Conservation (phyloP, 2,888 invertebrate genomes). For the Parnassius mnemosyne region DNA sequence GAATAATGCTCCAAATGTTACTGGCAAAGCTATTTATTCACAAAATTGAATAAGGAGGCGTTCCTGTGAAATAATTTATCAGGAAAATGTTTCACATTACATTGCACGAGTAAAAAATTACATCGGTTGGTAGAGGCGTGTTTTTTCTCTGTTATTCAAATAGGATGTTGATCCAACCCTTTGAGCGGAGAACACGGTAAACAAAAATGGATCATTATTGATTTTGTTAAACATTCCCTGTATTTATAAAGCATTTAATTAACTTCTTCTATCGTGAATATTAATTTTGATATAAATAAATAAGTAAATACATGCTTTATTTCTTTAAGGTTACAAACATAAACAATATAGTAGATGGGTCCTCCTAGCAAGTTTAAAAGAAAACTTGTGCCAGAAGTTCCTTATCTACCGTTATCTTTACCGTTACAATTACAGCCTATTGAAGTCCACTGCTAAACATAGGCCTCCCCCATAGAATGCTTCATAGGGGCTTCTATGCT, state of each 20-base stretch:
- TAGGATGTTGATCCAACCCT: constrained; percentile 34
- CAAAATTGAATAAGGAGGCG: constrained; percentile 40
- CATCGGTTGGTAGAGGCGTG: constrained; percentile 32
- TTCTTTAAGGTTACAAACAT: too few species aligned
- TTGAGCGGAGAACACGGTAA: constrained; percentile 24
- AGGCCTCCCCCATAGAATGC: too few species aligned
- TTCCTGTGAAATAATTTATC: constrained; percentile 41
- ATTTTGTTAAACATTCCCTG: constrained; percentile 3
- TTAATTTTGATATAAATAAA: neutral
- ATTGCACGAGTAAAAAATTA: constrained; percentile 39
- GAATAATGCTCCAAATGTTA: constrained; percentile 37
- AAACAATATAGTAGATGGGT: too few species aligned
- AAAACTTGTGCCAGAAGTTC: too few species aligned
- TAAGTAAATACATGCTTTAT: too few species aligned
- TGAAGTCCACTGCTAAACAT: too few species aligned
- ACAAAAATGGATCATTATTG: constrained; percentile 2
- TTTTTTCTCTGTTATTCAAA: constrained; percentile 32
- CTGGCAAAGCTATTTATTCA: constrained; percentile 39
- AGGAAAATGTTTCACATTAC: constrained; percentile 41
- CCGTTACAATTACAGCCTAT: too few species aligned
- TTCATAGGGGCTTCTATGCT: too few species aligned
- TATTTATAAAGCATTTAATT: neutral
- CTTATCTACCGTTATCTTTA: too few species aligned
- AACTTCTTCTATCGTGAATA: neutral
- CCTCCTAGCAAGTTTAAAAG: too few species aligned